Percentiles rank a stretch among this genome's conserved stretches.
phyloP scores from a whole-genome alignment of 2,888 invertebrate species.

The Phyllotreta striolata region DNA sequence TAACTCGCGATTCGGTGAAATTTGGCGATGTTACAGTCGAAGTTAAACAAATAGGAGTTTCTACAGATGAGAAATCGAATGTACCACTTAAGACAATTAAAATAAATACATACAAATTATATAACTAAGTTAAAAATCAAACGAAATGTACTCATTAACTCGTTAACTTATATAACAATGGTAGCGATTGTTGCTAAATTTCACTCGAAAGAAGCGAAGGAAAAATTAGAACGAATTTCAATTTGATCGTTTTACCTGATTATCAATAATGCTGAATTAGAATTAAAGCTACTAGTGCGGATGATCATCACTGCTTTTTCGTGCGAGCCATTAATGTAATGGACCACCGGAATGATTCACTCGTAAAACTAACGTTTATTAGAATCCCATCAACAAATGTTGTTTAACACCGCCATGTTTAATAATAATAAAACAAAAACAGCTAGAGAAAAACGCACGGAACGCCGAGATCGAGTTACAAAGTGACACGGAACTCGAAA shows the following conservation, averaged over 20 bases:
- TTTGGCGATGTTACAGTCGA: too few relatives aligned
- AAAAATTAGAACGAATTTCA: slow-evolving; percentile 22
- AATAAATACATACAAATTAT: background rate
- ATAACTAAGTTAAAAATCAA: slow-evolving; percentile 5
- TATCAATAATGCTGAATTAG: slow-evolving; percentile 35
- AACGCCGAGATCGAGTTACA: slow-evolving; percentile 1
- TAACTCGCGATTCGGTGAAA: too few relatives aligned
- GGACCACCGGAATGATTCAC: slow-evolving; percentile 17
- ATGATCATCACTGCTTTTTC: slow-evolving; percentile 51
- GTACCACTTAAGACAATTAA: too few relatives aligned
- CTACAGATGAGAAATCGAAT: too few relatives aligned
- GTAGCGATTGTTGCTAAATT: slow-evolving; percentile 21
- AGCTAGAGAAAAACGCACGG: background rate
- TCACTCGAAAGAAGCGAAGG: background rate
- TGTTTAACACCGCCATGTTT: slow-evolving; percentile 25
- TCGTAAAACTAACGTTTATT: slow-evolving; percentile 14
- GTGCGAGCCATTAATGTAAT: slow-evolving; percentile 40
- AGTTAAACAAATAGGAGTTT: too few relatives aligned
- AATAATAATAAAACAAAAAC: slow-evolving; percentile 16
- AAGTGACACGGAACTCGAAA: slow-evolving; percentile 14
- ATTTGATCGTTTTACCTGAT: slow-evolving; percentile 35
- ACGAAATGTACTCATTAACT: slow-evolving; percentile 13
- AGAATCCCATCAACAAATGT: slow-evolving; percentile 26
- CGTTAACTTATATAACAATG: slow-evolving; percentile 24
- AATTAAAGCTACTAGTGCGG: slow-evolving; percentile 37